Conservation (phyloP, 2,888 invertebrate species). For the Tortrix viridana region DNA sequence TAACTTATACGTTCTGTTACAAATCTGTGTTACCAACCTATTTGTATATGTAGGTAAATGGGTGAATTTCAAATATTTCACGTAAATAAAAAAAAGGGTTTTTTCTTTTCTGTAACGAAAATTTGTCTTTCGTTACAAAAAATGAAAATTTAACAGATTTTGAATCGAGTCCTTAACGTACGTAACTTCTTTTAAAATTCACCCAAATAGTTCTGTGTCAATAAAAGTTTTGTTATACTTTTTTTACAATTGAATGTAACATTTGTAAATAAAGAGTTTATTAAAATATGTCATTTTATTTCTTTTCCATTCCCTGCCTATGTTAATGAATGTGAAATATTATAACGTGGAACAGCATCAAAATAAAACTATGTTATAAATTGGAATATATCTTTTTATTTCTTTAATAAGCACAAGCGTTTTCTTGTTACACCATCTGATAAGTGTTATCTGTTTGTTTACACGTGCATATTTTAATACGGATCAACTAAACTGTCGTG, state of each 20-base stretch:
- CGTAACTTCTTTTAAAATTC: no score
- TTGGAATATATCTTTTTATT: conserved; percentile 73
- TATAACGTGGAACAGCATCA: no score
- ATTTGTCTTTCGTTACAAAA: no score
- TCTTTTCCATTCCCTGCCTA: no score
- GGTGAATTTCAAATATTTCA: no score
- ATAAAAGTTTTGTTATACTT: conserved; percentile 33
- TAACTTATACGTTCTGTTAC: no score
- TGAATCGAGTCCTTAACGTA: no score
- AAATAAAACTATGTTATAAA: conserved; percentile 54
- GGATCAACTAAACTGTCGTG: conserved; percentile 4
- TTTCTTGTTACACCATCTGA: conserved; percentile 52
- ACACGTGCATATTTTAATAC: conserved; percentile 58
- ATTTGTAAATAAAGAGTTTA: conserved; percentile 52
- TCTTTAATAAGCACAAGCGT: conserved; percentile 76
- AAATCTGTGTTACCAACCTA: not conserved
- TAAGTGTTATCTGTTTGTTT: conserved; percentile 51
- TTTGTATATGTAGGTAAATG: not conserved
- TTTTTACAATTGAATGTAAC: conserved; percentile 25
- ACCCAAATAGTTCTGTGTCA: not conserved
- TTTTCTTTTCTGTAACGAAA: no score
- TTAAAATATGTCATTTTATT: no score
- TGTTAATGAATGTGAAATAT: no score
- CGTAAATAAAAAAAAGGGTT: no score
- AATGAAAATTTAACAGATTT: no score